Evolutionary conservation across 2,797 vertebrate species (phyloP), one percentile per base, ranked within the genome.

Genomic region (Tauraco hartlaubi): DNA sequence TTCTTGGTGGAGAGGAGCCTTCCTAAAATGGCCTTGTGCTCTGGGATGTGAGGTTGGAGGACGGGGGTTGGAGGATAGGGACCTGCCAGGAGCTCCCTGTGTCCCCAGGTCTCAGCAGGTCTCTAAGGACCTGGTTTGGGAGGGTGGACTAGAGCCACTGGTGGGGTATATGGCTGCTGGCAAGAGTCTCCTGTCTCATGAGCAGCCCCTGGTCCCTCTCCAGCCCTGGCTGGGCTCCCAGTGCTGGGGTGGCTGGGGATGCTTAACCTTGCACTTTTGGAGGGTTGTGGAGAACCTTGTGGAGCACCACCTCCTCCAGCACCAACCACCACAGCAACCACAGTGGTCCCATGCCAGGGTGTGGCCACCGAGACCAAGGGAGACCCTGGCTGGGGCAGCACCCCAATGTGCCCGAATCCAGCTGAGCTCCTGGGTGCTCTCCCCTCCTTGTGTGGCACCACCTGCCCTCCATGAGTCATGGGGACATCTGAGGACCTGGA

Each of bases 381-480:
- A n/a, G 31, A 16, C 0, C 37, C 11, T 58, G 48, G 17, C n/a
- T 52, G 39, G 15, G 35, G 43, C 20, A 69, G 51, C 18, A 15
- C 8, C 33, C 10, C 2, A 1, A 12, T 33, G 43, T 21, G 46
- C 39, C 44, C 19, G 18, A 35, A 31, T 9, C 54, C 33, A 19
- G 29, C 28, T 49, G 44, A 69, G 46, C 18, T 85, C 28, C 51
- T 44, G 54, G 29, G 23, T 48, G 49, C 19, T 52, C 25, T 73
- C 26, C 4, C 16, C 14, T 21, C 43, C 14, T 71, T 22, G 8
- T 18, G 51, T 52, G 52, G 52, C 52, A 68, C 20, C 15, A 15
- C 9, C 26, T 23, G 11, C 15, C 25, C 41, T 20, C 5, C 5
- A 1, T 0, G 2, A 43, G 63, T 49, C 16, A 17, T 22, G 10